These are phyloP conservation scores for Mamestra configurata DNA, from an alignment of 1,140 invertebrate species.

Conservation along the genomic window DNA sequence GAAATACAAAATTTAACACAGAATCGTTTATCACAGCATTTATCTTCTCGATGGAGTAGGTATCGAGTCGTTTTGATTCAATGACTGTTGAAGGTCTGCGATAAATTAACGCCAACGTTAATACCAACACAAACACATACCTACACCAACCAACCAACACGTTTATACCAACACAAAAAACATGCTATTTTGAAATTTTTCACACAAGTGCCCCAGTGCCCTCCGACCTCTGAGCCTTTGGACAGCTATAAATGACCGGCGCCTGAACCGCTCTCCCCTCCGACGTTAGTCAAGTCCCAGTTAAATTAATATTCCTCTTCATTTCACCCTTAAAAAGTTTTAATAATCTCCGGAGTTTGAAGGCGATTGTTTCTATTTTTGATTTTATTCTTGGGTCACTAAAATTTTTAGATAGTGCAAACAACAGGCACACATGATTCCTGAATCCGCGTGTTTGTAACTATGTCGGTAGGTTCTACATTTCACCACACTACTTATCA, in stretches of 20 bases:
- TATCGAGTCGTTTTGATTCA: neutral
- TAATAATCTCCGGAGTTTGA: conserved; percentile 16
- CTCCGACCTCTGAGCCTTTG: neutral
- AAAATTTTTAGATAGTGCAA: too few relatives aligned
- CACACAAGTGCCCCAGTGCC: conserved; percentile 2
- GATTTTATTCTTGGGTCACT: too few relatives aligned
- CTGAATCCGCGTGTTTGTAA: too few relatives aligned
- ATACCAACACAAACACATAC: too few relatives aligned
- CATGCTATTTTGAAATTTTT: conserved; percentile 17
- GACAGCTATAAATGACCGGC: conserved; percentile 31
- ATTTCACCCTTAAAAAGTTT: conserved; percentile 16
- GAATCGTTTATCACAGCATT: conserved; percentile 18
- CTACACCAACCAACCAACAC: too few relatives aligned
- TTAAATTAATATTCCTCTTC: conserved; percentile 36
- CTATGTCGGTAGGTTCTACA: too few relatives aligned
- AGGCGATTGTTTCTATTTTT: conserved; percentile 7
- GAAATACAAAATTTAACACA: conserved; percentile 11
- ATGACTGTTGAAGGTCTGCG: neutral
- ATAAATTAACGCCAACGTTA: too few relatives aligned
- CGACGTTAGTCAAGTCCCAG: neutral
- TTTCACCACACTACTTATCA: neutral
- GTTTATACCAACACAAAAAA: too few relatives aligned
- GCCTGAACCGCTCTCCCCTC: neutral
- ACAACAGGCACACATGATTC: too few relatives aligned
- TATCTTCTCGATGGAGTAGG: conserved; percentile 17